These are phyloP conservation scores for Telmatherina bonti DNA, from an alignment of 2,797 vertebrate genomes.

Conservation along the genomic window DNA sequence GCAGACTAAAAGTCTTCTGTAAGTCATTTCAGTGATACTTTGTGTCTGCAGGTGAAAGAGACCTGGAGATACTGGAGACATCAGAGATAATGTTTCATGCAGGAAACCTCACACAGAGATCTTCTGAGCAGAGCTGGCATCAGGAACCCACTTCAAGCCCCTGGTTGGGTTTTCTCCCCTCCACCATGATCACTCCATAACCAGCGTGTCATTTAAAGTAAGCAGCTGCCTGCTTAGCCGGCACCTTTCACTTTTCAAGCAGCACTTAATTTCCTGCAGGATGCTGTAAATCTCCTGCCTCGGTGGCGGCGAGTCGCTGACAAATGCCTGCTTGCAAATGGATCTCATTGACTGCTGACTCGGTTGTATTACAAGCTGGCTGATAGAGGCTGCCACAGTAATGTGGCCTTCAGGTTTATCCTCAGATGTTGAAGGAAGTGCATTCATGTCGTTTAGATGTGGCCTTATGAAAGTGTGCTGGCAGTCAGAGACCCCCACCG, in stretches of 20 bases:
- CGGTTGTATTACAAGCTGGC: slow-evolving; percentile 68
- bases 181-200: slow-evolving; percentile 45
- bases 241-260: slow-evolving; percentile 77
- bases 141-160: background rate
- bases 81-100: background rate
- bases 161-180: slow-evolving; percentile 20
- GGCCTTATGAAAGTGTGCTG: slow-evolving; percentile 58
- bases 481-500: slow-evolving; percentile 50
- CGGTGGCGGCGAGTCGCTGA: slow-evolving; percentile 66
- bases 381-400: slow-evolving; percentile 68
- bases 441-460: slow-evolving; percentile 77
- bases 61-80: too few species aligned
- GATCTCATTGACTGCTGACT: slow-evolving; percentile 80
- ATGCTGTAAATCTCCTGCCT: slow-evolving; percentile 79
- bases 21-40: too few species aligned
- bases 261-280: slow-evolving; percentile 75
- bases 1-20: too few species aligned
- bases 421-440: slow-evolving; percentile 70
- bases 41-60: too few species aligned
- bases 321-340: slow-evolving; percentile 80
- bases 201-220: slow-evolving; percentile 67
- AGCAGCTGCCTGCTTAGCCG: slow-evolving; percentile 77
- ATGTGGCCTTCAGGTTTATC: slow-evolving; percentile 79
- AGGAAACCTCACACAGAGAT: too few species aligned
- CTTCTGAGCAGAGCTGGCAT: background rate